phyloP scores from a whole-genome alignment of 2,113 vertebrate genomes.

The Struthio camelus region DNA sequence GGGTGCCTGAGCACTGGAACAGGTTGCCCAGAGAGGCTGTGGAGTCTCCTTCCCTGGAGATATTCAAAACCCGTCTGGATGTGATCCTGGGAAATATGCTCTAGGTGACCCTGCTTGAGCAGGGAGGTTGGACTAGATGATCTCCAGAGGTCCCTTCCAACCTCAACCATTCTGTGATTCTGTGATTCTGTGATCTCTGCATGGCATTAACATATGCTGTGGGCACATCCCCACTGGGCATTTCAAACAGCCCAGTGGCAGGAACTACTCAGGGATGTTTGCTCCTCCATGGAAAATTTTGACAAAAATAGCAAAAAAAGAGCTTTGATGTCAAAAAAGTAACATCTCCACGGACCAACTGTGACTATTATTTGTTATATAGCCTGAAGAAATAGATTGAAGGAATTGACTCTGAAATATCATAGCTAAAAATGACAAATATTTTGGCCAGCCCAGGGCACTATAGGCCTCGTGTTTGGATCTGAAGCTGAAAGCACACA shows the following conservation, averaged over 20 bases:
- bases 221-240: neutral
- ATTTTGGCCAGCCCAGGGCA: neutral
- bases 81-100: no score
- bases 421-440: neutral
- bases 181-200: no score
- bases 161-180: no score
- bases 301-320: neutral
- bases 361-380: neutral
- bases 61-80: no score
- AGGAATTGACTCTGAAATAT: neutral
- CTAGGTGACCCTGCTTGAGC: no score
- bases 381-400: neutral
- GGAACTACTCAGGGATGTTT: neutral
- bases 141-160: no score
- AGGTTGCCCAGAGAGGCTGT: no score
- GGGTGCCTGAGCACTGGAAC: no score
- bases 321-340: neutral
- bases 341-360: neutral
- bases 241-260: neutral
- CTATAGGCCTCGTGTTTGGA: neutral
- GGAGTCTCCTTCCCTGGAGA: no score
- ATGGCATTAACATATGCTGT: accelerated
- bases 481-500: neutral
- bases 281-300: neutral
- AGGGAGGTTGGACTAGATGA: no score